These are phyloP conservation scores for Metacarcinus magister DNA, from an alignment of 2,888 invertebrate species.

Conservation along the genomic window DNA sequence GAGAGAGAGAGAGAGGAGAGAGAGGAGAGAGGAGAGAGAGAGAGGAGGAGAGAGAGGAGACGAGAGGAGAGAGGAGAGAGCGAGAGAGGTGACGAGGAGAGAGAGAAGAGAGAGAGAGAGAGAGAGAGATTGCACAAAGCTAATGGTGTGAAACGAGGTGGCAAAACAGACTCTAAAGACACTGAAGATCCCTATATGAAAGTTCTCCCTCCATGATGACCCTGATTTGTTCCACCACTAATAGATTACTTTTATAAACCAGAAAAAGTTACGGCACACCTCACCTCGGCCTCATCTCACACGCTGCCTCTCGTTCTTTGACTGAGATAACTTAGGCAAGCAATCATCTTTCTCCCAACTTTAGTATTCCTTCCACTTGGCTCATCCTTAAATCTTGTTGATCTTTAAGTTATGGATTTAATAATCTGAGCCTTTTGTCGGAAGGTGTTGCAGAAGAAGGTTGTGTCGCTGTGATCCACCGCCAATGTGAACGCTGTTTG, in stretches of 20 bases:
- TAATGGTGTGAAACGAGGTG: too few species aligned
- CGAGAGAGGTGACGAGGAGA: neutral
- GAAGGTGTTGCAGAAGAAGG: too few species aligned
- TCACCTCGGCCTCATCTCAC: neutral
- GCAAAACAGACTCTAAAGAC: too few species aligned
- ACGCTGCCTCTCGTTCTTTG: neutral
- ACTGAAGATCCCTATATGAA: neutral
- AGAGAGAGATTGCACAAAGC: neutral
- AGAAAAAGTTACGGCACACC: neutral
- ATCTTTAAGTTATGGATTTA: too few species aligned
- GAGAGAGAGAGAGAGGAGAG: neutral
- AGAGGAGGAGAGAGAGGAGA: too few species aligned
- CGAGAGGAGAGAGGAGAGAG: neutral
- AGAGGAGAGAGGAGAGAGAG: neutral
- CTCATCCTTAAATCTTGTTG: too few species aligned
- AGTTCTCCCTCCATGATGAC: neutral
- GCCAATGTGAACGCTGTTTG: too few species aligned
- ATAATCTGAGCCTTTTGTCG: too few species aligned
- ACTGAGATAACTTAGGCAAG: neutral
- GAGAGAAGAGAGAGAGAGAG: neutral
- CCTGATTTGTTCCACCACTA: neutral
- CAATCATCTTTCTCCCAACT: too few species aligned
- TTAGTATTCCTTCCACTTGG: too few species aligned
- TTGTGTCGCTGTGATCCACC: too few species aligned
- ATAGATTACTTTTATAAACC: neutral